Percentiles rank a stretch among this genome's conserved stretches.
phyloP scores from a whole-genome alignment of 2,888 invertebrate genomes.

The Dryomyza anilis region DNA sequence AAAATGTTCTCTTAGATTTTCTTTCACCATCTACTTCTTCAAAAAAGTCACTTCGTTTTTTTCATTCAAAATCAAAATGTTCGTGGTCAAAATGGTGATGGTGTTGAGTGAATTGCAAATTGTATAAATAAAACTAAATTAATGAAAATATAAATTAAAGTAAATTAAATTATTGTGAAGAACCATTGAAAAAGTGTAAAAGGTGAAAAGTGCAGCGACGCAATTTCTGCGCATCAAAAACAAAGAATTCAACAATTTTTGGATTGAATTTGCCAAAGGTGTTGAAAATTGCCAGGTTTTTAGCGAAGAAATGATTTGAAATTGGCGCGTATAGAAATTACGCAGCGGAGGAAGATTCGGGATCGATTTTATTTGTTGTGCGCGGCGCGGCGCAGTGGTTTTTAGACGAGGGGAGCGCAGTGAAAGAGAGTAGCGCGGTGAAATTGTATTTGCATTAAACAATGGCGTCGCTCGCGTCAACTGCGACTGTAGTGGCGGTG shows the following conservation, averaged over 20 bases:
- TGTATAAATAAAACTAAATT: background rate
- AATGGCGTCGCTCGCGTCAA: slow-evolving; percentile 23
- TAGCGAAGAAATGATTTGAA: background rate
- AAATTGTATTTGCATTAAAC: slow-evolving; percentile 17
- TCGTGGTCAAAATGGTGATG: slow-evolving; percentile 22
- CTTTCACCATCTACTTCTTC: too few relatives aligned
- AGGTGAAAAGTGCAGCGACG: too few relatives aligned
- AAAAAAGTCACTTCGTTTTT: slow-evolving; percentile 25
- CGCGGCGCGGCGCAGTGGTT: slow-evolving; percentile 16
- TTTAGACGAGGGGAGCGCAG: background rate
- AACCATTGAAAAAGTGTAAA: too few relatives aligned
- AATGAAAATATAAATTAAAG: background rate
- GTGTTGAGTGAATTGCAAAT: slow-evolving; percentile 1
- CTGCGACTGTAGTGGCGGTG: background rate
- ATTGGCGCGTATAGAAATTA: slow-evolving; percentile 19
- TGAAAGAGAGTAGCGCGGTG: slow-evolving; percentile 3
- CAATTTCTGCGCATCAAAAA: background rate
- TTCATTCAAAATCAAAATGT: too few relatives aligned
- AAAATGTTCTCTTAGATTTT: too few relatives aligned
- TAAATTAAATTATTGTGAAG: too few relatives aligned
- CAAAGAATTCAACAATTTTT: background rate
- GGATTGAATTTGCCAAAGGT: background rate
- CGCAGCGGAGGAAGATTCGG: slow-evolving; percentile 18
- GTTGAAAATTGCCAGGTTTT: background rate
- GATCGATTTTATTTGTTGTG: slow-evolving; percentile 24